Evolutionary conservation across 1,140 invertebrate genomes (phyloP), one percentile per base, ranked within the genome.

Genomic region (Saccostrea echinata): DNA sequence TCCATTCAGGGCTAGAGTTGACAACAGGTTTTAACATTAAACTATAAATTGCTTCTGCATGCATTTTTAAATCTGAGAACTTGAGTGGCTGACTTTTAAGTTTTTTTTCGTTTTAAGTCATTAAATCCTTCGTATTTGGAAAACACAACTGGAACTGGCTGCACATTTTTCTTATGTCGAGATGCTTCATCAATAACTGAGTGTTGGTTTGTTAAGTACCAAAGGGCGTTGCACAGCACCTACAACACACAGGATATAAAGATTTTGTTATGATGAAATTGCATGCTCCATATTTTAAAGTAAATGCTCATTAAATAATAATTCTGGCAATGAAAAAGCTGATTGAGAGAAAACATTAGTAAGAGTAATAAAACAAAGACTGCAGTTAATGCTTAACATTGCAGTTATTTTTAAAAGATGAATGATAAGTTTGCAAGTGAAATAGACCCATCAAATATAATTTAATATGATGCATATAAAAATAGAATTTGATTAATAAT

Each of bases 211-310:
- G 85, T 90, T 6, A 84, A 21, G 33, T 90, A 90, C 89, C 87
- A 88, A 21, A 90, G 51, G 43, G 80, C 81, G 84, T 88, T 90
- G 18, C 85, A 88, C 9, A 90, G 61, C 18, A 88, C 89, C 89
- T 90, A 64, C 35, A 90, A 90, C 6, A 35, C 18, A 27, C 21
- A 71, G 6, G n/a, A 71, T 27, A 11, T 24, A 27, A 71, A 71
- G 6, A 71, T 12, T 27, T 27, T 3, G 24, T 71, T 24, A 27
- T 27, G 12, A 71, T 4, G 64, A 71, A 71, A 71, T 18, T 61
- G 0, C 57, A 61, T 61, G 57, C 57, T 61, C n/a, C 21, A 61
- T 61, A 61, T 24, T 71, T 27, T 71, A 71, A 24, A 71, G 12
- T 24, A 27, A 71, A 71, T 4, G 8, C 11, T 12, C 53, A 55